These are phyloP conservation scores for Himalopsyche phryganea DNA, from an alignment of 1,140 invertebrate species.

Conservation along the genomic window DNA sequence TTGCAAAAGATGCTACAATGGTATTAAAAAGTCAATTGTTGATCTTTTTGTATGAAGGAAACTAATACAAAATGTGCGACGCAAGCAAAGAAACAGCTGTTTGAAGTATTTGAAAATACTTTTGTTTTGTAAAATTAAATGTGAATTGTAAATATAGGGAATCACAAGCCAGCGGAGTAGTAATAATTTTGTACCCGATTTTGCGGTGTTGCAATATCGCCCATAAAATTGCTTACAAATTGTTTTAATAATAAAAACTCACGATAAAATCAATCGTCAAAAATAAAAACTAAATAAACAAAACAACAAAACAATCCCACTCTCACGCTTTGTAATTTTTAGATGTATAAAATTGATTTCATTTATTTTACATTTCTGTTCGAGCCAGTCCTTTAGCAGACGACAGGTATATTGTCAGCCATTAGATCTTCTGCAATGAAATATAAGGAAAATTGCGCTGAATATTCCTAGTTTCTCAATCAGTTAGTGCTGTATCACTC, in stretches of 20 bases:
- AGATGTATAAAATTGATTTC: conserved; percentile 27
- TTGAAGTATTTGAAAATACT: no score
- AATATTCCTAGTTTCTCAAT: conserved; percentile 15
- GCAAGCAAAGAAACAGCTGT: no score
- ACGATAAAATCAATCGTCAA: conserved; percentile 34
- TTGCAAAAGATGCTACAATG: no score
- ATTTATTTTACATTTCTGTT: conserved; percentile 33
- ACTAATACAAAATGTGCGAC: no score
- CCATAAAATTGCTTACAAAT: conserved; percentile 28
- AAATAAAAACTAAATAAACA: conserved; percentile 34
- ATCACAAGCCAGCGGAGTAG: neutral
- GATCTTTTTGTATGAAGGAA: no score
- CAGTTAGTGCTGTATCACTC: neutral
- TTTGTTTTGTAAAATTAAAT: neutral
- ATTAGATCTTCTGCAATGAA: conserved; percentile 34
- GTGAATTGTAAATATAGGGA: neutral
- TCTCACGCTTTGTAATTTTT: conserved; percentile 34
- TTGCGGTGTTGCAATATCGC: conserved; percentile 20
- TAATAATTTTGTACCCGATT: neutral
- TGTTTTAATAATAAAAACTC: conserved; percentile 29
- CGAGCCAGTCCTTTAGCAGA: conserved; percentile 31
- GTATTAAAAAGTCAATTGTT: no score
- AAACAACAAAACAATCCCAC: conserved; percentile 35
- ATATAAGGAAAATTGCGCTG: conserved; percentile 29
- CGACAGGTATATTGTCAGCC: conserved; percentile 31